Conservation (phyloP, 2,113 vertebrate species). For the Morone saxatilis region DNA sequence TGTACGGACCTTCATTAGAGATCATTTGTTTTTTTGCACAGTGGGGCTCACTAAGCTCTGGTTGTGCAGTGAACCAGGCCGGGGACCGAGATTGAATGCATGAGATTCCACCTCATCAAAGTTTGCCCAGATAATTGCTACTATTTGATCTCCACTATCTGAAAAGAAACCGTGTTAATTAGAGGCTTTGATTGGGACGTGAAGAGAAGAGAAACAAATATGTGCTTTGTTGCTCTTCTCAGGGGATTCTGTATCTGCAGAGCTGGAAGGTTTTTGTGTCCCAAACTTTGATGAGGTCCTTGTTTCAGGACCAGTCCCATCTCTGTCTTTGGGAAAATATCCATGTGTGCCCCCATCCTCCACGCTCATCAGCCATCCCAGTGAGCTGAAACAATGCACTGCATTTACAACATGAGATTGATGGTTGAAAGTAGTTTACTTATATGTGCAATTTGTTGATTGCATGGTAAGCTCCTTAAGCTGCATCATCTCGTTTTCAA, state of each 20-base stretch:
- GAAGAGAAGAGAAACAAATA: slow-evolving; percentile 71
- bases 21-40: slow-evolving; percentile 50
- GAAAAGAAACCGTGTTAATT: slow-evolving; percentile 82
- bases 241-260: slow-evolving; percentile 55
- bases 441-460: background rate
- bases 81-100: slow-evolving; percentile 66
- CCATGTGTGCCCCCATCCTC: slow-evolving; percentile 40
- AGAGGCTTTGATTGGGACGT: slow-evolving; percentile 73
- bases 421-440: slow-evolving; percentile 28
- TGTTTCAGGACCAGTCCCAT: slow-evolving; percentile 52
- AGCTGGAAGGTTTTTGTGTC: slow-evolving; percentile 38
- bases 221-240: slow-evolving; percentile 78
- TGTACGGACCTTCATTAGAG: slow-evolving; percentile 69
- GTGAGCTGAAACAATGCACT: slow-evolving; percentile 64
- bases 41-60: slow-evolving; percentile 61
- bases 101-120: slow-evolving; percentile 76
- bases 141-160: slow-evolving; percentile 73
- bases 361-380: slow-evolving; percentile 44
- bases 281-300: slow-evolving; percentile 67
- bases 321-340: slow-evolving; percentile 63
- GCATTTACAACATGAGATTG: slow-evolving; percentile 32
- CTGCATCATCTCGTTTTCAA: slow-evolving; percentile 8
- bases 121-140: slow-evolving; percentile 81
- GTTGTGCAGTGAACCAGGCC: slow-evolving; percentile 68
- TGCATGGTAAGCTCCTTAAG: background rate